These are phyloP conservation scores for Octopus sinensis DNA, from an alignment of 1,140 invertebrate species.

Conservation along the genomic window DNA sequence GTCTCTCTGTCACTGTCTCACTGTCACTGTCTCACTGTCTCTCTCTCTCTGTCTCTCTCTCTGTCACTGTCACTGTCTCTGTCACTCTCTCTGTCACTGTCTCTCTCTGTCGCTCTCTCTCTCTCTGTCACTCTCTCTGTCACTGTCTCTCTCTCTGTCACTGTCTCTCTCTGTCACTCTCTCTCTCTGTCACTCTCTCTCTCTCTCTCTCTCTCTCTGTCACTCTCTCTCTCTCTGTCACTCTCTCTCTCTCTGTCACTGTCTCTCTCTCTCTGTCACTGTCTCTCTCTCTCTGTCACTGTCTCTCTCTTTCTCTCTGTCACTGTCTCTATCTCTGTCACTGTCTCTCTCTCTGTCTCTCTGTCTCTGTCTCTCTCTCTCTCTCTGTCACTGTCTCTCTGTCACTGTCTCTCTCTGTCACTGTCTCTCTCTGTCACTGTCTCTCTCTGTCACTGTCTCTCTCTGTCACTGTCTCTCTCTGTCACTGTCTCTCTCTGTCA, in stretches of 20 bases:
- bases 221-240: not conserved
- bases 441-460: slow-evolving; percentile 20
- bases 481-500: slow-evolving; percentile 18
- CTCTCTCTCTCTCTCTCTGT: not conserved
- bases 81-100: not conserved
- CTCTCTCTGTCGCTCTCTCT: not conserved
- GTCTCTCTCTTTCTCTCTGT: not conserved
- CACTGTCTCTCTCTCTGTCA: not conserved
- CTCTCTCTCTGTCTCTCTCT: not conserved
- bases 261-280: not conserved
- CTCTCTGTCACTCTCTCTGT: not conserved
- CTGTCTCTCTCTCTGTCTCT: not conserved
- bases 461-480: slow-evolving; percentile 21
- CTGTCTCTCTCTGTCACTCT: too few species aligned
- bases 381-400: not conserved
- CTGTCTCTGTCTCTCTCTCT: not conserved
- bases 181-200: too few species aligned
- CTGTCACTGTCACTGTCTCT: not conserved
- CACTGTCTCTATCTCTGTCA: not conserved
- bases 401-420: not conserved
- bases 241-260: not conserved
- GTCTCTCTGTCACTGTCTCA: not conserved
- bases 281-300: not conserved
- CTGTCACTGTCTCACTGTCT: not conserved
- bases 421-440: slow-evolving; percentile 1